These are phyloP conservation scores for Drosophila pruinosa DNA, from an alignment of 1,140 invertebrate genomes.

Conservation along the genomic window DNA sequence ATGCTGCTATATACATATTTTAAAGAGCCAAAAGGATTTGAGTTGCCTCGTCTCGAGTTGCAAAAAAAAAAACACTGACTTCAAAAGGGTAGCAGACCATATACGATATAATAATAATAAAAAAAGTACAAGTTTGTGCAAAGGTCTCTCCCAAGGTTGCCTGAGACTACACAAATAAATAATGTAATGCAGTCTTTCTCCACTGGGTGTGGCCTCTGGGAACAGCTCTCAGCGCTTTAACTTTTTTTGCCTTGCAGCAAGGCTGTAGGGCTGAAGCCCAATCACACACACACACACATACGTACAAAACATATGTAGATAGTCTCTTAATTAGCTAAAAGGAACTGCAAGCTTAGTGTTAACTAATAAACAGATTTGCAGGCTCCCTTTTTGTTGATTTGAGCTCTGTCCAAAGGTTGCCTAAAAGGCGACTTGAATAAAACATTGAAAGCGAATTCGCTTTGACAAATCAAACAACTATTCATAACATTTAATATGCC, in stretches of 20 bases:
- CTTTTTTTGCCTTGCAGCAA: not conserved
- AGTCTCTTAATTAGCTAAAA: slow-evolving; percentile 9
- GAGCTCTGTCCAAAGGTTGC: not conserved
- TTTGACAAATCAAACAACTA: slow-evolving; percentile 24
- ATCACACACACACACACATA: not conserved
- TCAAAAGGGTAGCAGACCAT: not conserved
- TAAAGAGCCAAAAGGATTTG: not conserved
- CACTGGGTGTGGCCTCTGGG: not conserved
- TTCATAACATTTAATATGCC: slow-evolving; percentile 38
- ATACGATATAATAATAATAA: not conserved
- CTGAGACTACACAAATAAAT: slow-evolving; percentile 1
- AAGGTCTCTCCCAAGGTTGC: not conserved
- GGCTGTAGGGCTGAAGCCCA: not conserved
- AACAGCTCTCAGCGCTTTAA: not conserved
- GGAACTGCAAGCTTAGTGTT: not conserved
- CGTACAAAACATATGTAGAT: not conserved
- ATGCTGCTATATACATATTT: not conserved
- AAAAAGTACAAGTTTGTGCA: too few species aligned
- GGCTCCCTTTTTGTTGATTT: slow-evolving; percentile 39
- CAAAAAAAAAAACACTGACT: not conserved
- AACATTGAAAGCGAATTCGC: slow-evolving; percentile 44
- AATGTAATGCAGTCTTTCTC: slow-evolving; percentile 4
- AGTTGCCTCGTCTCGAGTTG: not conserved
- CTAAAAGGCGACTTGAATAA: slow-evolving; percentile 16
- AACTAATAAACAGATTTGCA: slow-evolving; percentile 17